These are phyloP conservation scores for Microcebus ravelobensis DNA, from an alignment of 2,113 vertebrate genomes.

Conservation along the genomic window DNA sequence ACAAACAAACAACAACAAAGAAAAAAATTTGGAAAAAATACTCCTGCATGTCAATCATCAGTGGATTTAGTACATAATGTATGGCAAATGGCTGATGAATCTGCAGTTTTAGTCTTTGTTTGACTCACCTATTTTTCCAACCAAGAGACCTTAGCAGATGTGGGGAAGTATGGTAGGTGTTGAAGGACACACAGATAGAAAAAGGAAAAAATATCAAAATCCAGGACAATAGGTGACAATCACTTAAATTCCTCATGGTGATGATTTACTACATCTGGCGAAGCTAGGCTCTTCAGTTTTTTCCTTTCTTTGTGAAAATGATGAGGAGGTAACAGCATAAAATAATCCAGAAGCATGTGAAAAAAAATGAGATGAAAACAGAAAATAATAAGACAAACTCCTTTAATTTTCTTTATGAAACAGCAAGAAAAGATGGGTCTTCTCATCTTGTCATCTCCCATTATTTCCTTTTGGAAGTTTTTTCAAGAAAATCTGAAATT, in stretches of 20 bases:
- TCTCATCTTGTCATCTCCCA: not conserved
- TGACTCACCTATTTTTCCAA: conserved; percentile 29
- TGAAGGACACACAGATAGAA: conserved; percentile 61
- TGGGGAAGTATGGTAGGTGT: conserved; percentile 52
- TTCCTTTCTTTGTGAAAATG: conserved; percentile 52
- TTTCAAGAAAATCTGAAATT: not conserved
- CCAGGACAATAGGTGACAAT: conserved; percentile 49
- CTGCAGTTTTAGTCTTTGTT: conserved; percentile 18
- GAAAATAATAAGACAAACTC: conserved; percentile 18
- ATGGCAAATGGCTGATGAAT: not conserved
- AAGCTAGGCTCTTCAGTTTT: conserved; percentile 30
- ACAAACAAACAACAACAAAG: no score
- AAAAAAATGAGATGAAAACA: conserved; percentile 32
- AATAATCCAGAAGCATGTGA: not conserved
- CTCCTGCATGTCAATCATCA: conserved; percentile 6
- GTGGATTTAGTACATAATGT: not conserved
- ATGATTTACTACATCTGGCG: conserved; percentile 58
- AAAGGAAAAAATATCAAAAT: conserved; percentile 71
- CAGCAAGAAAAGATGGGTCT: not conserved
- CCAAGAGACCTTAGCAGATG: conserved; percentile 41
- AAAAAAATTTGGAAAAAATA: not conserved
- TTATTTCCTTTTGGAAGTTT: conserved; percentile 14
- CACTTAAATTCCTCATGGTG: conserved; percentile 1
- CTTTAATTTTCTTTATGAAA: conserved; percentile 42
- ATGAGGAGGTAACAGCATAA: not conserved